Base-by-base conservation (phyloP, 2,888 invertebrate genomes). In the Spisula subtruncata region DNA sequence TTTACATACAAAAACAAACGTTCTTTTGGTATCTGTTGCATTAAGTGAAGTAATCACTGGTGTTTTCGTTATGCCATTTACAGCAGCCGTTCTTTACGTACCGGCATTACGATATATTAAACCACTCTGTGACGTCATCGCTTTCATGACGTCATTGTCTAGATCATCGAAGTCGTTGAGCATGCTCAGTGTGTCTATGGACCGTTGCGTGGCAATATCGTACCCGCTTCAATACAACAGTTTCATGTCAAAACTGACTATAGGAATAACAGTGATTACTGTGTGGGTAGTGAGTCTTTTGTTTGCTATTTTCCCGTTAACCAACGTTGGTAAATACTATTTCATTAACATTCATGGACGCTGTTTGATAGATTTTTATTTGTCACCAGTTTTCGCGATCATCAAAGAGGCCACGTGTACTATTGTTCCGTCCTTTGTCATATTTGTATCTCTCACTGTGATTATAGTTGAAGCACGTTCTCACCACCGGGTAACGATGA, bases 1-100 rank as follows among this genome's bases (percentile, higher is more conserved):
- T 25, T 92, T 94, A 12, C 94, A 94, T 84, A 95, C 95, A 8
- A 91, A 92, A 41, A 95, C 95, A 6, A 95, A 95, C 90, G 88
- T 91, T 54, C 90, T 94, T 85, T 87, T 95, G 51, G 91, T 94
- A 12, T 95, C 94, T 16, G 89, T 95, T 41, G 90, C 93, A 0
- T 54, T 92, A 0, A 94, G 93, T 1, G 94, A 94, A 75, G 86
- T 94, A 4, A 51, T 94, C n/a, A 88, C 91, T 0, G 94, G 94
- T 0, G 41, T 92, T 0, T 91, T 94, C 25, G 93, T 91, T 12
- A 93, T 94, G 89, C 94, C 94, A 0, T 91, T 93, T 35, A 90
- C 91, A 14, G 93, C 93, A 0, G 87, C 87, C 4, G 81, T 90
- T 51, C 89, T 86, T 5, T 81, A 92, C 1, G 71, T 88, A 29